Evolutionary conservation across 2,888 invertebrate genomes (phyloP).

Genomic region (Germaria angustata): DNA sequence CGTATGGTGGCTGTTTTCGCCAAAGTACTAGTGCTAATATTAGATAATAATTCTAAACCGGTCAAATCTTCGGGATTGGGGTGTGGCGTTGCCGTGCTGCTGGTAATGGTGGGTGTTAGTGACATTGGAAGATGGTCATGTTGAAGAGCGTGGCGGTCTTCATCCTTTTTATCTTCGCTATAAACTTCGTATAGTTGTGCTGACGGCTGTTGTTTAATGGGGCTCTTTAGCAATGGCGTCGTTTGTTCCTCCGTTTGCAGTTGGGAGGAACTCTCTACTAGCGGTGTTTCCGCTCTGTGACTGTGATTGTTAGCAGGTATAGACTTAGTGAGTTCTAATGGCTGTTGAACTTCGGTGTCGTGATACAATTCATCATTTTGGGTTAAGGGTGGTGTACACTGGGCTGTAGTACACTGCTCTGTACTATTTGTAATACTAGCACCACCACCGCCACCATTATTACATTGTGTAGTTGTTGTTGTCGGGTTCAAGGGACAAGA

Average conservation of each 20-base stretch:
- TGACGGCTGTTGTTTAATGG: slow-evolving; percentile 28
- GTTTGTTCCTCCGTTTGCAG: slow-evolving; percentile 19
- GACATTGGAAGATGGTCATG: background rate
- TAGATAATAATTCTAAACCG: slow-evolving; percentile 90
- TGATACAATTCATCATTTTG: slow-evolving; percentile 66
- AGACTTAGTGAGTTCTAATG: slow-evolving; percentile 73
- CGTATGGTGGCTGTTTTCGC: slow-evolving; percentile 71
- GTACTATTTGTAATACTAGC: background rate
- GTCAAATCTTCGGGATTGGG: slow-evolving; percentile 84
- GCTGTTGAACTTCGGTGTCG: slow-evolving; percentile 69
- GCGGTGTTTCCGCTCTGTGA: slow-evolving; percentile 38
- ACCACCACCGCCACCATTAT: slow-evolving; percentile 4
- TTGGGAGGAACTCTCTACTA: slow-evolving; percentile 37
- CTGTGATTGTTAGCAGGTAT: slow-evolving; percentile 38
- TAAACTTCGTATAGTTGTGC: background rate
- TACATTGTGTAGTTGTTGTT: background rate
- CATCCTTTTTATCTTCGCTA: slow-evolving; percentile 19
- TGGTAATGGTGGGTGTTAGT: slow-evolving; percentile 50
- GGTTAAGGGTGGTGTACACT: slow-evolving; percentile 58
- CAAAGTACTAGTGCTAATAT: slow-evolving; percentile 90
- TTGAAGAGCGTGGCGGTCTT: background rate
- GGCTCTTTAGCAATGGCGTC: slow-evolving; percentile 8
- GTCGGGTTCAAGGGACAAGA: slow-evolving; percentile 69
- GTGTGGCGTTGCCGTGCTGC: slow-evolving; percentile 52
- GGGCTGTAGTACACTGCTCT: slow-evolving; percentile 55